These are phyloP conservation scores for Vulpes lagopus DNA, from an alignment of 2,113 vertebrate species.

Conservation along the genomic window DNA sequence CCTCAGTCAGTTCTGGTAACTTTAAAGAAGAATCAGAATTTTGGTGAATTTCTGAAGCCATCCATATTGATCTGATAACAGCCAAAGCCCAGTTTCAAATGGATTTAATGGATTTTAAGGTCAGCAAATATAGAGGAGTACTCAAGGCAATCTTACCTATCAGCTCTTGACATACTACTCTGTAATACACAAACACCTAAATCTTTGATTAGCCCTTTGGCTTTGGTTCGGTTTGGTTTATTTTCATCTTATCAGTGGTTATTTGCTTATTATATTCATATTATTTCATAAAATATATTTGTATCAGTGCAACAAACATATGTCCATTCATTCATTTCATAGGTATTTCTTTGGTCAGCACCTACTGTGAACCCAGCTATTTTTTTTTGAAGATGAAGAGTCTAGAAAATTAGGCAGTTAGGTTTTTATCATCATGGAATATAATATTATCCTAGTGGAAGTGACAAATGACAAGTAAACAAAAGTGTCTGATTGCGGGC, in stretches of 20 bases:
- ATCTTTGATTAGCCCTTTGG: background rate
- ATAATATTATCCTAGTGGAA: background rate
- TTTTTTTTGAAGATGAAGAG: background rate
- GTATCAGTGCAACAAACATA: background rate
- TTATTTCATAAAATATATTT: background rate
- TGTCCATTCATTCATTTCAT: background rate
- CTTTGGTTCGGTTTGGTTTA: background rate
- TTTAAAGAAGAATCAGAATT: background rate
- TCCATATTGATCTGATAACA: background rate
- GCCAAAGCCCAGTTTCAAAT: background rate
- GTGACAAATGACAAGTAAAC: background rate
- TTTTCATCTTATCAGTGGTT: background rate
- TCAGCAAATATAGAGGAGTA: background rate
- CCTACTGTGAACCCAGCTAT: background rate
- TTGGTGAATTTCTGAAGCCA: background rate
- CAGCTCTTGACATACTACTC: background rate
- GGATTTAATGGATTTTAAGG: constrained; percentile 40
- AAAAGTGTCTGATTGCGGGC: background rate
- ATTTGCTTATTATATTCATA: constrained; percentile 18
- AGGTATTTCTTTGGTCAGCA: background rate
- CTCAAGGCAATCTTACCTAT: background rate
- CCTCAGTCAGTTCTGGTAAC: background rate
- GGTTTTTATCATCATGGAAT: background rate
- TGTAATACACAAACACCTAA: background rate
- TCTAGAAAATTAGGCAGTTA: background rate